Conservation (phyloP, 2,888 invertebrate genomes). For the Tineola bisselliella region DNA sequence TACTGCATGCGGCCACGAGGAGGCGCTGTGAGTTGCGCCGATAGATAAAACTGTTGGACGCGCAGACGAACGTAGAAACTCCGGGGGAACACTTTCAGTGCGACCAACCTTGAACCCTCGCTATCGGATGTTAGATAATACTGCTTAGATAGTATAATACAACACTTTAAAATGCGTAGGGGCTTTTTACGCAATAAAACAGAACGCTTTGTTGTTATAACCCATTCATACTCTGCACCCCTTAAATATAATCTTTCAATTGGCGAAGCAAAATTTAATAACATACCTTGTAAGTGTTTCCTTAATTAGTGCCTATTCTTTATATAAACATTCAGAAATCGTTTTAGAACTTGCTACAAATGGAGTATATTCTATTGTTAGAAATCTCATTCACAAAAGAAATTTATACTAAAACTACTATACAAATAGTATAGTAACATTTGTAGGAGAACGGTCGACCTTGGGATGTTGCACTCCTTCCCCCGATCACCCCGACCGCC, state of each 20-base stretch:
- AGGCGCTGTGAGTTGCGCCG: slow-evolving; percentile 35
- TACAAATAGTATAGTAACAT: not conserved
- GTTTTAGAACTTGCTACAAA: too few species aligned
- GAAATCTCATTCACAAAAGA: too few species aligned
- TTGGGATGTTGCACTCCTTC: slow-evolving; percentile 46
- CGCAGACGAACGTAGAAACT: slow-evolving; percentile 20
- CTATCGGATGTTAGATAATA: slow-evolving; percentile 51
- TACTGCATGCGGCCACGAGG: slow-evolving; percentile 42
- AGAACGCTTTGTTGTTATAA: not conserved
- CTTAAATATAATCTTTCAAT: not conserved
- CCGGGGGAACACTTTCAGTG: slow-evolving; percentile 12
- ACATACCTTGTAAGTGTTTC: not conserved
- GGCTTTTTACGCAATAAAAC: not conserved
- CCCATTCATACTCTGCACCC: not conserved
- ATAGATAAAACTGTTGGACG: slow-evolving; percentile 27
- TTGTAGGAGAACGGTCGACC: slow-evolving; percentile 28
- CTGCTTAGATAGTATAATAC: slow-evolving; percentile 31
- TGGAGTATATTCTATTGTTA: too few species aligned
- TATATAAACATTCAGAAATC: too few species aligned
- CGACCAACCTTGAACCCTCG: slow-evolving; percentile 55
- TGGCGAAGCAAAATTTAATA: not conserved
- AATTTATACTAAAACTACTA: too few species aligned
- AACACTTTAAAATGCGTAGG: slow-evolving; percentile 15
- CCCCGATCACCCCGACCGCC: slow-evolving; percentile 25
- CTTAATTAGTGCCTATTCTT: too few species aligned